Conservation (phyloP, 2,888 invertebrate genomes). For the Agrotis ipsilon region DNA sequence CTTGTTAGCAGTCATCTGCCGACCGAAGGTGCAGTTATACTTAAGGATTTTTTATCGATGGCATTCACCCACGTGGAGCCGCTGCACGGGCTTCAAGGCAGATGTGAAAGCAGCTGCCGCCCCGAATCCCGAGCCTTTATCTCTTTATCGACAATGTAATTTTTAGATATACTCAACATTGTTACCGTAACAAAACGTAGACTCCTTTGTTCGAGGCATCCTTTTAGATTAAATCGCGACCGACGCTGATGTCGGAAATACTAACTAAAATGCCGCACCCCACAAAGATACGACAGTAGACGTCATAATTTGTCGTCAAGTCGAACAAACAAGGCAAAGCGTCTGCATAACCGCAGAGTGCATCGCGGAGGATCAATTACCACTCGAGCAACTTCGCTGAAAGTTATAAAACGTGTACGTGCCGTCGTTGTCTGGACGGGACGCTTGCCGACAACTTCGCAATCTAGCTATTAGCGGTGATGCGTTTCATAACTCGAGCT, state of each 20-base stretch:
- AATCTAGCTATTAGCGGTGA: conserved; percentile 70
- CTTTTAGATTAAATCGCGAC: conserved; percentile 8
- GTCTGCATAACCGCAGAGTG: conserved; percentile 72
- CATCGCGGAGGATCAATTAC: conserved; percentile 77
- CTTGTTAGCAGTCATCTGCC: conserved; percentile 78
- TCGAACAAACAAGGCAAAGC: conserved; percentile 72
- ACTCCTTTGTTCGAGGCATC: conserved; percentile 22
- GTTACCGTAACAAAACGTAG: conserved; percentile 18
- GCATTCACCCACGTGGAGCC: conserved; percentile 77
- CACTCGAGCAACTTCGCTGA: conserved; percentile 67
- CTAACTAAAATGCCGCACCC: conserved; percentile 2
- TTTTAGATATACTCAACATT: conserved; percentile 53
- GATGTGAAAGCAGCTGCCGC: conserved; percentile 87
- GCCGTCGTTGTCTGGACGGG: conserved; percentile 42
- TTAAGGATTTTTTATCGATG: conserved; percentile 76
- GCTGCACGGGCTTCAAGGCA: conserved; percentile 78
- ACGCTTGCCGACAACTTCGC: conserved; percentile 68
- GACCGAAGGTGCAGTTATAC: conserved; percentile 75
- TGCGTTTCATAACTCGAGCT: conserved; percentile 70
- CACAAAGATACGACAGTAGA: conserved; percentile 35
- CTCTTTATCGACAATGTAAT: conserved; percentile 77
- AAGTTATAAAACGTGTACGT: conserved; percentile 79
- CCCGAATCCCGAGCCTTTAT: conserved; percentile 78
- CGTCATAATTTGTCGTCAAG: conserved; percentile 56
- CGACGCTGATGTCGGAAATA: neutral